Percentiles rank a stretch among this genome's conserved stretches.
phyloP scores from a whole-genome alignment of 1,140 invertebrate species.

The Pseudobourletiella spinata region DNA sequence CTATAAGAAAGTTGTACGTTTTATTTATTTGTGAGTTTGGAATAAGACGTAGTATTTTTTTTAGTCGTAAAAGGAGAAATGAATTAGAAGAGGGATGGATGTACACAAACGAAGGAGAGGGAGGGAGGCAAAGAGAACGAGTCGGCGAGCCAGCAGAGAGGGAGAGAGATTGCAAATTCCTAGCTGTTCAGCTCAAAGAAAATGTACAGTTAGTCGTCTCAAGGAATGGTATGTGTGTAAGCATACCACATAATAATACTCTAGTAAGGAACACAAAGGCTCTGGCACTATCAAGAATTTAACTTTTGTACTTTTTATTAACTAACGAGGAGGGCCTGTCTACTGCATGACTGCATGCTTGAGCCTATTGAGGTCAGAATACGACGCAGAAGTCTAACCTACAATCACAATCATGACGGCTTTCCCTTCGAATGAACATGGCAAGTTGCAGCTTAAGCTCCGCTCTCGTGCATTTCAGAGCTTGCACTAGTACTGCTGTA shows the following conservation, averaged over 20 bases:
- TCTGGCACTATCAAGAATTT: too few species aligned
- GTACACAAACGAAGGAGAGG: too few species aligned
- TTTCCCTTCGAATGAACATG: too few species aligned
- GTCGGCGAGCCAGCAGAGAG: neutral
- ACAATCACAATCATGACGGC: conserved; percentile 9
- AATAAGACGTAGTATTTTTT: neutral
- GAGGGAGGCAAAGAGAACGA: neutral
- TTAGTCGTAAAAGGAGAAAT: too few species aligned
- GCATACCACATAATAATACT: neutral
- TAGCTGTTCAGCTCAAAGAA: conserved; percentile 1
- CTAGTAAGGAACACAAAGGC: too few species aligned
- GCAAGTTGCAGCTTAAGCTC: too few species aligned
- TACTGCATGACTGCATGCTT: conserved; percentile 20
- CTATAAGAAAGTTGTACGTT: neutral
- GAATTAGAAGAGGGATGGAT: too few species aligned
- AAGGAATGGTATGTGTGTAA: neutral
- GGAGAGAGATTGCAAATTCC: conserved; percentile 5
- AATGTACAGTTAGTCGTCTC: conserved; percentile 2
- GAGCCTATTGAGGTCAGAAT: conserved; percentile 32
- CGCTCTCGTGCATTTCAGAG: too few species aligned
- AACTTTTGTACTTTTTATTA: too few species aligned
- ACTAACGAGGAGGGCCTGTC: too few species aligned
- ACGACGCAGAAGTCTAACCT: conserved; percentile 32
- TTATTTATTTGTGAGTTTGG: neutral
- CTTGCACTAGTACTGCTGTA: too few species aligned